Evolutionary conservation across 2,888 invertebrate species (phyloP), one percentile per base, ranked within the genome.

Genomic region (Anoncus sp.): DNA sequence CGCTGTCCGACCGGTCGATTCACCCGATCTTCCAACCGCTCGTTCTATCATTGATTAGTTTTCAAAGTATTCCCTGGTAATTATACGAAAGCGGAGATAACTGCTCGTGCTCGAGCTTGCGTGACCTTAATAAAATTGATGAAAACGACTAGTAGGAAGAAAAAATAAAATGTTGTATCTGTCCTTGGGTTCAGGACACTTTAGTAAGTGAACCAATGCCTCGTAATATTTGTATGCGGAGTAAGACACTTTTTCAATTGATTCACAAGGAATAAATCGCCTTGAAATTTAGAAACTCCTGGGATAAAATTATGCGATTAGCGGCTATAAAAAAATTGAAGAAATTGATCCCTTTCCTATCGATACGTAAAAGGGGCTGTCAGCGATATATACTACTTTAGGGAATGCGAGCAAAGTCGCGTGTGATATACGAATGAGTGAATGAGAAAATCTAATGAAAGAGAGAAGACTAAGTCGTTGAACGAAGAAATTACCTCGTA

Each of bases 11-110:
- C 27, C 60, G 65, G 51, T 49, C 73, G 73, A 51, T 71, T 49
- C 63, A 27, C 62, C 78, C 70, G 60, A 70, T 71, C 74, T 70
- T 63, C 60, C 18, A 45, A 45, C 59, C 45, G 31, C 38, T 70
- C 65, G 45, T 70, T 70, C 74, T 45, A 75, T 70, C 78, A 71
- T 78, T 78, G 78, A 78, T 75, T 78, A 78, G 75, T 78, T 78
- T 75, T 75, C 75, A 67, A 78, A 78, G 78, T 78, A 72, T 78
- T 71, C 75, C 67, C 35, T 55, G 75, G 75, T 62, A 71, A 75
- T 78, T 75, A 78, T 71, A 67, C 67, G 60, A 63, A 72, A 43
- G 62, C 55, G 43, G 16, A 66, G 66, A 78, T 74, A 78, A 55
- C 70, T 55, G 31, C 59, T 59, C 69, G 27, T 31, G 35, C 49